Base-by-base conservation (phyloP, 2,888 invertebrate genomes). In the Hydriomena furcata region DNA sequence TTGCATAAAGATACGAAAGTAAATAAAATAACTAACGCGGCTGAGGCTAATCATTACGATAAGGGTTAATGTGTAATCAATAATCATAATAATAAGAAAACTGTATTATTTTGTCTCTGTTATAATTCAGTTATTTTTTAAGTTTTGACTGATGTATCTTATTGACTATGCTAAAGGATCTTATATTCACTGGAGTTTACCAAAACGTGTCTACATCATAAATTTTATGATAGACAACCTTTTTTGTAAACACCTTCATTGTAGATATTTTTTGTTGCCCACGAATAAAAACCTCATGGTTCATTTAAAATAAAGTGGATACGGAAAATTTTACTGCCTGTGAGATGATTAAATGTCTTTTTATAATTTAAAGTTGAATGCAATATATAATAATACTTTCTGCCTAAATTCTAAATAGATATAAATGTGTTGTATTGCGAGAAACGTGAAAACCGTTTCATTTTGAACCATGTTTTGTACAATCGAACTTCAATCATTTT, bases 1-100 rank as follows among this genome's bases (percentile, higher is more conserved):
- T 52, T 52, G 52, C 52, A 35, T 52, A 12, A 13, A n/a, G 11
- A 23, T 47, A 52, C 32, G 47, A 17, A 17, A 17, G 17, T 28
- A 34, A 52, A 31, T 37, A 27, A 41, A 50, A 41, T 42, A 50
- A 50, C 28, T 27, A 41, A 37, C 37, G 51, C 42, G 36, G 55
- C 50, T 47, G 46, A 55, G 31, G 50, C 50, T 51, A 50, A 46
- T 42, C 46, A 44, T 37, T 44, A 31, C 25, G 28, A 34, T 17
- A 17, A 17, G 35, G 31, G 13, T 20, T 49, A 28, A 43, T 31
- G 17, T 34, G 32, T 47, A 53, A 54, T 34, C 37, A 41, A n/a
- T 46, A 41, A 30, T 12, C n/a, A 45, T 10, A 20, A 0, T n/a
- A 28, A 7, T 32, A 10, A 34, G 6, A 8, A 23, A 27, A 10